Percentiles rank a stretch among this genome's conserved stretches.
Conservation (phyloP, 2,888 invertebrate species). For the Zeuzera pyrina region DNA sequence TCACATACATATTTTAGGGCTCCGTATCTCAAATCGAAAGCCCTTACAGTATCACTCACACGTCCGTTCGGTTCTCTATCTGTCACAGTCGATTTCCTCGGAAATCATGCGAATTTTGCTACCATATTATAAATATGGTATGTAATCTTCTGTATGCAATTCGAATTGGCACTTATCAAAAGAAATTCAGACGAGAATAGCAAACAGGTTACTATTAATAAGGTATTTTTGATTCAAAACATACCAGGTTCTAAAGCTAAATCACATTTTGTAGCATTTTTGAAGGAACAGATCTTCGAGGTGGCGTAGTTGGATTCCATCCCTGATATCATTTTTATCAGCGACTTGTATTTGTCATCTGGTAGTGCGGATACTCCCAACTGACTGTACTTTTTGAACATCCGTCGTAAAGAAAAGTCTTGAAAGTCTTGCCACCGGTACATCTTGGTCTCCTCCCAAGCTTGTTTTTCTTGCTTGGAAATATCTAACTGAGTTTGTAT, state of each 20-base stretch:
- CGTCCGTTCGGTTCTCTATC: no score
- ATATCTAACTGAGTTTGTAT: constrained; percentile 51
- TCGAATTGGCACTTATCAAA: no score
- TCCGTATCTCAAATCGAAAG: no score
- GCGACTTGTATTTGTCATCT: constrained; percentile 75
- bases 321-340: constrained; percentile 75
- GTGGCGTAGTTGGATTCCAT: constrained; percentile 86
- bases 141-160: no score
- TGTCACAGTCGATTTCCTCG: no score
- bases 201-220: no score
- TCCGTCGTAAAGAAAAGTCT: constrained; percentile 78
- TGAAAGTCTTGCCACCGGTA: constrained; percentile 83
- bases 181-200: no score
- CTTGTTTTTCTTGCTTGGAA: constrained; percentile 72
- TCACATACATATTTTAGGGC: no score
- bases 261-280: constrained; percentile 76
- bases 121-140: no score
- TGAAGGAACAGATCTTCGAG: constrained; percentile 83
- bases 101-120: no score
- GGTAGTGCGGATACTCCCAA: constrained; percentile 82
- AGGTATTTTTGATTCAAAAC: no score
- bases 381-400: constrained; percentile 81
- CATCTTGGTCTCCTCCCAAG: constrained; percentile 77
- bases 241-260: constrained; percentile 82
- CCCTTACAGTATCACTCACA: no score